Evolutionary conservation across 2,888 invertebrate species (phyloP).

Genomic region (Pyralis farinalis): DNA sequence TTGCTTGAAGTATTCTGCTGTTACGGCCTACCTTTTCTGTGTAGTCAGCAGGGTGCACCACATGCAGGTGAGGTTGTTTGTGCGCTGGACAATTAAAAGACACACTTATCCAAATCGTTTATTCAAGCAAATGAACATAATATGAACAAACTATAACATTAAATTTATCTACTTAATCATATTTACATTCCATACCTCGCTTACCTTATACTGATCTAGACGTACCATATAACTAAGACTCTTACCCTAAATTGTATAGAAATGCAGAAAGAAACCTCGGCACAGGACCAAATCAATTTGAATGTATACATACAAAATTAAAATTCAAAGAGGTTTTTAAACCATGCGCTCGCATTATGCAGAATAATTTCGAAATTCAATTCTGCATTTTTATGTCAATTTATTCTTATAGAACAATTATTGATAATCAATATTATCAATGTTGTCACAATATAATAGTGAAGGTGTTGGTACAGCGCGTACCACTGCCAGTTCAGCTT

Average conservation of each 20-base stretch:
- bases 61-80: no score
- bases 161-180: constrained; percentile 81
- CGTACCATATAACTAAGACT: constrained; percentile 60
- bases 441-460: constrained; percentile 42
- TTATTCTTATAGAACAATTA: constrained; percentile 51
- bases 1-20: no score
- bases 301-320: constrained; percentile 32
- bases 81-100: constrained; percentile 37
- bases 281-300: constrained; percentile 23
- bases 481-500: no score
- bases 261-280: constrained; percentile 56
- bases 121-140: constrained; percentile 81
- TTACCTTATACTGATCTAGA: constrained; percentile 65
- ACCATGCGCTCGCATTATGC: constrained; percentile 16
- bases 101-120: constrained; percentile 76
- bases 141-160: constrained; percentile 81
- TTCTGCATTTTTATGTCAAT: constrained; percentile 69
- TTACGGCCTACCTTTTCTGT: no score
- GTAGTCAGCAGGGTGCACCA: no score
- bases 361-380: constrained; percentile 44
- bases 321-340: constrained; percentile 29
- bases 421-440: constrained; percentile 46
- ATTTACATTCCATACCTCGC: constrained; percentile 76
- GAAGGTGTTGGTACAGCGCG: no score
- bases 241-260: constrained; percentile 59